Conservation (phyloP, 2,888 invertebrate genomes). For the Dicyrtomina minuta region DNA sequence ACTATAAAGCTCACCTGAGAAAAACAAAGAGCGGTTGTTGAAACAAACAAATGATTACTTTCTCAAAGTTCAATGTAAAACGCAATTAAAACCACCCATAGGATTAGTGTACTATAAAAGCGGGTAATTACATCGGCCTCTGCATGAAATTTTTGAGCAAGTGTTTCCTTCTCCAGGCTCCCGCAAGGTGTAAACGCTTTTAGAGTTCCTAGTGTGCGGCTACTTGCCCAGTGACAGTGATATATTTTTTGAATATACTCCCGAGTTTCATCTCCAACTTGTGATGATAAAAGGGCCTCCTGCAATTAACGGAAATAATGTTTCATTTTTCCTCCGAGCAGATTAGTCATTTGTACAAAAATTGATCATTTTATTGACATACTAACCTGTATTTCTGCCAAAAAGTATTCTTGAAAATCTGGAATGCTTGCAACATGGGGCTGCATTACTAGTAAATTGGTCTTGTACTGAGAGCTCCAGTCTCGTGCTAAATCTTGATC, state of each 20-base stretch:
- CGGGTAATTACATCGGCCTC: constrained; percentile 54
- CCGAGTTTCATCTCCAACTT: constrained; percentile 45
- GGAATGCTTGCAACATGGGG: constrained; percentile 51
- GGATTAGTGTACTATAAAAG: no score
- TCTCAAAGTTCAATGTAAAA: no score
- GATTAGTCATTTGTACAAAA: no score
- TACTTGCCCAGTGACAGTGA: constrained; percentile 52
- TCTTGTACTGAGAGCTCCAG: constrained; percentile 48
- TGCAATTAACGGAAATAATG: no score
- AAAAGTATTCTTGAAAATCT: constrained; percentile 53
- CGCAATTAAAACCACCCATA: no score
- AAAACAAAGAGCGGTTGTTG: no score
- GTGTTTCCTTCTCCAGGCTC: constrained; percentile 43
- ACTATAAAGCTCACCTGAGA: constrained; percentile 54
- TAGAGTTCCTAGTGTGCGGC: constrained; percentile 38
- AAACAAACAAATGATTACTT: no score
- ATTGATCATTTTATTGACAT: background rate
- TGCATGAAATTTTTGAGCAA: constrained; percentile 51
- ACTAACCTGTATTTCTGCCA: constrained; percentile 51
- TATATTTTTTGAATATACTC: constrained; percentile 53
- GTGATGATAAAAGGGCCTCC: constrained; percentile 28
- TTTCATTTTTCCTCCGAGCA: background rate
- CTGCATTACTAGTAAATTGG: constrained; percentile 51
- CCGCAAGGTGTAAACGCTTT: constrained; percentile 45
- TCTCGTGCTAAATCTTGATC: constrained; percentile 48